Evolutionary conservation across 1,140 invertebrate genomes (phyloP).

Genomic region (Galendromus occidentalis): DNA sequence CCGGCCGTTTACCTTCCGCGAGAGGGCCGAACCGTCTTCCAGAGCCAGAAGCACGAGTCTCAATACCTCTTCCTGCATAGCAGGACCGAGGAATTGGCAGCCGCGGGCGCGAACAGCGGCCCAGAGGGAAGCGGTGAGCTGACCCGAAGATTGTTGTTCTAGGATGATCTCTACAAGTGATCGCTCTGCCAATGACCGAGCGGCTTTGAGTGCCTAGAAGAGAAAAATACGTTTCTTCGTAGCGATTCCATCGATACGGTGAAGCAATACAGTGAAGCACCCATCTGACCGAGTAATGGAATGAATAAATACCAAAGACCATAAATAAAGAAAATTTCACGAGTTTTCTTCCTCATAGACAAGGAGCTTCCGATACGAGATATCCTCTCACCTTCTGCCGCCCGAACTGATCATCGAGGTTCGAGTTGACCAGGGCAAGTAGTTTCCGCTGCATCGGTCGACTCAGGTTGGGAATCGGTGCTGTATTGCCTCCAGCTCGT

Average conservation of each 20-base stretch:
- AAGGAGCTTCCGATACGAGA: too few relatives aligned
- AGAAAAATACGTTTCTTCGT: background rate
- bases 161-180: conserved; percentile 84
- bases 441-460: conserved; percentile 87
- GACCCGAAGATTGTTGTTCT: conserved; percentile 79
- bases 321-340: too few relatives aligned
- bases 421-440: conserved; percentile 74
- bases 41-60: conserved; percentile 78
- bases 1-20: conserved; percentile 64
- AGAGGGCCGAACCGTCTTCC: conserved; percentile 88
- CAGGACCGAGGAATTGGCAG: conserved; percentile 97
- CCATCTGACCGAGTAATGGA: background rate
- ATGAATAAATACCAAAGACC: conserved; percentile 14
- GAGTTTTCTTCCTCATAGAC: too few relatives aligned
- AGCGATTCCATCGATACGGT: background rate
- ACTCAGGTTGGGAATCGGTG: conserved; percentile 34
- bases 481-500: background rate
- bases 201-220: conserved; percentile 38
- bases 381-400: conserved; percentile 29
- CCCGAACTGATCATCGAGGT: conserved; percentile 64
- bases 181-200: conserved; percentile 73
- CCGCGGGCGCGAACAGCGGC: conserved; percentile 83
- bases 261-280: too few relatives aligned
- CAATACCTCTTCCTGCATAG: conserved; percentile 95
- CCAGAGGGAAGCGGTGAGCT: conserved; percentile 82